phyloP scores from a whole-genome alignment of 1,140 invertebrate genomes.

The Aphelenchoides avenae region DNA sequence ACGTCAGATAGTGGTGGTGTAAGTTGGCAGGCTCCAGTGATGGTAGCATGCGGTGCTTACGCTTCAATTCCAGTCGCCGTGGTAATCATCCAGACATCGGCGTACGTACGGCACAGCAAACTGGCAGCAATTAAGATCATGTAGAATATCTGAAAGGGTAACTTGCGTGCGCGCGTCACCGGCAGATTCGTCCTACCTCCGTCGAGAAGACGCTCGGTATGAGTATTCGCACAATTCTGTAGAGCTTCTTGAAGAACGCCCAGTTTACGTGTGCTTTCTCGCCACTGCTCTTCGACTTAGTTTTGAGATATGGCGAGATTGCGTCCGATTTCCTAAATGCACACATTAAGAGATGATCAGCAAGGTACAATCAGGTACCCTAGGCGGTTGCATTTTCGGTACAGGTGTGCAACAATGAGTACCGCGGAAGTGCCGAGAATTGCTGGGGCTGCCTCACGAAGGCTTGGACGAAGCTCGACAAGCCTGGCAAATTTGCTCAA shows the following conservation, averaged over 20 bases:
- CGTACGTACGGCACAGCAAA: slow-evolving; percentile 79
- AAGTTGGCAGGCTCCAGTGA: no score
- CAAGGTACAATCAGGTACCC: no score
- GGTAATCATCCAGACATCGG: slow-evolving; percentile 91
- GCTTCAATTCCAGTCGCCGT: slow-evolving; percentile 70
- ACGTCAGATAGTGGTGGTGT: slow-evolving; percentile 61
- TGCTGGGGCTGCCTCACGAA: slow-evolving; percentile 29
- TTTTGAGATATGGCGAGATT: slow-evolving; percentile 6
- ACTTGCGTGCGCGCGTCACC: slow-evolving; percentile 5
- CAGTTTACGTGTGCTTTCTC: slow-evolving; percentile 80
- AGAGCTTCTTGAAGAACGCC: slow-evolving; percentile 75
- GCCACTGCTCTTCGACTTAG: slow-evolving; percentile 55
- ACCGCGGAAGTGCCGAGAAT: slow-evolving; percentile 26
- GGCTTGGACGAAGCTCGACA: neutral
- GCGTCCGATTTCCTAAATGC: slow-evolving; percentile 1
- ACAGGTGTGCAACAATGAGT: slow-evolving; percentile 24
- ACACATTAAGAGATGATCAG: slow-evolving; percentile 6
- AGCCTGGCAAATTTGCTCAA: slow-evolving; percentile 11
- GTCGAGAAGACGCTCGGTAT: slow-evolving; percentile 69
- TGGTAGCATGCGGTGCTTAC: slow-evolving; percentile 60
- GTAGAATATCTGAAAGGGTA: slow-evolving; percentile 68
- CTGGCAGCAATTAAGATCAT: slow-evolving; percentile 75
- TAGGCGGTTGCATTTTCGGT: slow-evolving; percentile 19
- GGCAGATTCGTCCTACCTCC: slow-evolving; percentile 58
- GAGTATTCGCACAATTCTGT: slow-evolving; percentile 73